A percentile compares a stretch with the other conserved stretches of the same genome.
These are phyloP conservation scores for Tryphoninae sp. DNA, from an alignment of 2,888 invertebrate species.

Conservation along the genomic window DNA sequence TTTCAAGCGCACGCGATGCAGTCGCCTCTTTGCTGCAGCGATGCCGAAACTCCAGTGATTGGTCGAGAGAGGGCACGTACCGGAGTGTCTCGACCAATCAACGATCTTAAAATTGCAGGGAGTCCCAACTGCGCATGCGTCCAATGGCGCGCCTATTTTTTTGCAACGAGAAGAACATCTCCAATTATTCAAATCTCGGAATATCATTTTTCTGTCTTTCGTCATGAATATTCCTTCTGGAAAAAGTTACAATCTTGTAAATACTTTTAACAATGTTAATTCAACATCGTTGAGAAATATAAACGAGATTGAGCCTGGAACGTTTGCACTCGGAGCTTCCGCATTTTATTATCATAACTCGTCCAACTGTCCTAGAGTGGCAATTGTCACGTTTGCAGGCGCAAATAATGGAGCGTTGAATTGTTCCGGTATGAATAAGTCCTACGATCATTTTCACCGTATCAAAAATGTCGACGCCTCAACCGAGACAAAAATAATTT, in stretches of 20 bases:
- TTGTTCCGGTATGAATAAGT: conserved; percentile 28
- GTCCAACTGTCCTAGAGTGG: conserved; percentile 21
- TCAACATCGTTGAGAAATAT: too few relatives aligned
- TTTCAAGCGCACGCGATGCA: conserved; percentile 6
- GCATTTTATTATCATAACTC: background rate
- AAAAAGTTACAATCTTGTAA: background rate
- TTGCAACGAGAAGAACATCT: background rate
- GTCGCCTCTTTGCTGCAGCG: background rate
- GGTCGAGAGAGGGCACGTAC: conserved; percentile 5
- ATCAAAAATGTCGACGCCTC: too few relatives aligned
- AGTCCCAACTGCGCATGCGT: conserved; percentile 1
- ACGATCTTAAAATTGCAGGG: background rate
- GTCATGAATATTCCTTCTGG: background rate
- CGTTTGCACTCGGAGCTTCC: background rate
- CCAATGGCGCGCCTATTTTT: conserved; percentile 26
- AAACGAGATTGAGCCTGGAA: too few relatives aligned
- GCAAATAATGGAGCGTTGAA: conserved; percentile 23
- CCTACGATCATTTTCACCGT: conserved; percentile 3
- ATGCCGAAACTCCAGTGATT: background rate
- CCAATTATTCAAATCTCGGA: background rate
- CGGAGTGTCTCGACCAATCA: conserved; percentile 28
- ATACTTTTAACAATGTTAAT: too few relatives aligned
- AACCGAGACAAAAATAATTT: too few relatives aligned
- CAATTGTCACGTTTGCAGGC: conserved; percentile 22
- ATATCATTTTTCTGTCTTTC: background rate